These are phyloP conservation scores for Uloborus plumipes DNA, from an alignment of 2,888 invertebrate species.

Conservation along the genomic window DNA sequence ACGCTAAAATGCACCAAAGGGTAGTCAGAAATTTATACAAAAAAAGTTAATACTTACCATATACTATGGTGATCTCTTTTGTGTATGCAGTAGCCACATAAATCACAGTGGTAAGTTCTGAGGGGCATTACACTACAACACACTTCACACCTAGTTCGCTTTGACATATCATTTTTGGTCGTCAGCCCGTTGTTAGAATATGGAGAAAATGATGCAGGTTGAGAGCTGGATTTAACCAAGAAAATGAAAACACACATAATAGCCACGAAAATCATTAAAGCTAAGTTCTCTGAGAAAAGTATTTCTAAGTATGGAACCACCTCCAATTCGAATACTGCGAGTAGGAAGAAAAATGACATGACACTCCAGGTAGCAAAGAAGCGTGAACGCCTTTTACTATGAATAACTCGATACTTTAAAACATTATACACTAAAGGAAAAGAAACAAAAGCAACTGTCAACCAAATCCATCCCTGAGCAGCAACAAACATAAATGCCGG, in stretches of 20 bases:
- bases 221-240: conserved; percentile 23
- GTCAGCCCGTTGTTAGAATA: conserved; percentile 3
- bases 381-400: conserved; percentile 25
- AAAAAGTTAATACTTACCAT: conserved; percentile 40
- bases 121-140: conserved; percentile 37
- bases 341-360: conserved; percentile 61
- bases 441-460: conserved; percentile 31
- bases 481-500: conserved; percentile 53
- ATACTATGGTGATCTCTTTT: conserved; percentile 64
- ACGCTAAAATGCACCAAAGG: not conserved
- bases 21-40: not conserved
- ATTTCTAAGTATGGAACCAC: conserved; percentile 83
- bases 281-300: conserved; percentile 78
- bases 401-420: conserved; percentile 29
- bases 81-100: conserved; percentile 61
- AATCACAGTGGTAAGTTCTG: conserved; percentile 58
- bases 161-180: conserved; percentile 20
- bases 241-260: conserved; percentile 49
- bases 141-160: conserved; percentile 38
- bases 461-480: conserved; percentile 57
- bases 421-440: conserved; percentile 40
- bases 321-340: conserved; percentile 70
- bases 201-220: conserved; percentile 11
- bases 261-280: conserved; percentile 74
- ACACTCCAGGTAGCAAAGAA: conserved; percentile 53